Base-by-base conservation (phyloP, 2,888 invertebrate species). In the Drosophila emarginata region DNA sequence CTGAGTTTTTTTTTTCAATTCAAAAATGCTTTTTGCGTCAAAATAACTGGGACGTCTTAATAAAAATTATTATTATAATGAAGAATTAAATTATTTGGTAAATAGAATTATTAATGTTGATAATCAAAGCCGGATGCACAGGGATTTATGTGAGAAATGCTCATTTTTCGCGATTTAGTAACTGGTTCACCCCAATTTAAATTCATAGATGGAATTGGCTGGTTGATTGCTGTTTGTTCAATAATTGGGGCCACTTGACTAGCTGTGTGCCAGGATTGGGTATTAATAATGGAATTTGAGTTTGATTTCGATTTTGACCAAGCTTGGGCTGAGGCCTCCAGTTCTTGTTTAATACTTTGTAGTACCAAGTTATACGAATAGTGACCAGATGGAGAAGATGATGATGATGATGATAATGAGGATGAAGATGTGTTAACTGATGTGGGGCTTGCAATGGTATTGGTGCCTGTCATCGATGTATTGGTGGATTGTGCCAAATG, bases 181-280 rank as follows among this genome's bases (percentile, higher is more conserved):
- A 59, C 72, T 0, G 85, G 88, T 18, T 87, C 87, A n/a, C 86
- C 87, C 87, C 88, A 88, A 4, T 75, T 18, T 0, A 87, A 64
- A 67, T 88, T 88, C 83, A 86, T 78, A 0, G 76, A 77, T 5
- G 80, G 79, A 5, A 62, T 50, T n/a, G 60, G 7, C 23, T 64
- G 61, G 11, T 15, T 4, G 9, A 50, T 9, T 14, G 6, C 63
- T 4, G 77, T 52, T n/a, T 74, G 65, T 53, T 63, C 58, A 59
- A 36, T 65, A 45, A 36, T 40, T 1, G 62, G n/a, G 5, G 57
- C 62, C 12, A 54, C 37, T 51, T 69, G 61, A 54, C 32, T 60
- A 2, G 18, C 37, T 1, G 67, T 59, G 23, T 64, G 58, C 56
- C 65, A 62, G 12, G 40, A 5, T 37, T 76, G 80, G 5, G 72